Evolutionary conservation across 2,113 vertebrate genomes (phyloP), one percentile per base, ranked within the genome.

Genomic region (Gallinago undulata): DNA sequence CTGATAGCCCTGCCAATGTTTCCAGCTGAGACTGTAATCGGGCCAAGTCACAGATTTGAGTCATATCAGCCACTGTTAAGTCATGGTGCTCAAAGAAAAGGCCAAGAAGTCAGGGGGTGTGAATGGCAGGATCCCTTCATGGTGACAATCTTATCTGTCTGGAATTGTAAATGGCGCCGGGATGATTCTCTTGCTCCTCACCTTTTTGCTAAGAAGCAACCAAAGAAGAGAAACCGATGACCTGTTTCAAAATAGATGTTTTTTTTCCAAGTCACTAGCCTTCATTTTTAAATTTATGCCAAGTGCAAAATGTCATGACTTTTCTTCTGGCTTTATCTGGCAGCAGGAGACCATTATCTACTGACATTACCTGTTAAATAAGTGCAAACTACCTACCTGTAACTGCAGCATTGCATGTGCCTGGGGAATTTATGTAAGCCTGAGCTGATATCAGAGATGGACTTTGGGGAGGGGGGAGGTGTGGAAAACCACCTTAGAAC

Each of bases 341-440:
- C 75, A 93, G 78, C 75, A 69, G 78, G 75, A 81, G 72, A 39
- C 67, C 45, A 59, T 75, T 90, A 77, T 80, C 72, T 90, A 41
- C 63, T 37, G 82, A 57, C 33, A 93, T 51, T 77, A 90, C 47
- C 85, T 35, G 79, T 86, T 95, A 96, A 96, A n/a, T 67, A 90
- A 90, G 78, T 59, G 92, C 79, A 74, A 97, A 97, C 68, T 96
- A 90, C 75, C 75, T 83, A 92, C 75, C 75, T 88, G 90, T 51
- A 93, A 74, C 55, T 55, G 16, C 70, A 90, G 59, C 31, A 33
- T 2, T 67, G 50, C 62, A 17, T 16, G 60, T 80, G 57, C 84
- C 62, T 41, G 69, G 62, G 81, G 77, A 87, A 78, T 72, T 75
- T 51, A 39, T 39, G 19, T 47, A 77, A 90, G 31, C 47, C 43